phyloP scores from a whole-genome alignment of 2,113 vertebrate species.

The Ammodytes marinus region DNA sequence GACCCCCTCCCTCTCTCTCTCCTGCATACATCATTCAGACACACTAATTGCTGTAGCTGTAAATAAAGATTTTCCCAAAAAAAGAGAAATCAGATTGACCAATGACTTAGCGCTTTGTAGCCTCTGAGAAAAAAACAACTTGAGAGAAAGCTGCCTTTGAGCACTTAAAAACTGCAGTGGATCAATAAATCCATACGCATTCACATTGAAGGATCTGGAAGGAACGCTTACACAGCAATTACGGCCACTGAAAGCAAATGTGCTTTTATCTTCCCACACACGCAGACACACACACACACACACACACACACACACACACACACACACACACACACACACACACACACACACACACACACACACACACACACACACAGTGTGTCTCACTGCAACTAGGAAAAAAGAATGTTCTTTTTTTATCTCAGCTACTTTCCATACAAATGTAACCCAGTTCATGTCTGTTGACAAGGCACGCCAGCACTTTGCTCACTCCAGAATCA shows the following conservation, averaged over 20 bases:
- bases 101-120: constrained; percentile 15
- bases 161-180: constrained; percentile 53
- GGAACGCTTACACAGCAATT: constrained; percentile 61
- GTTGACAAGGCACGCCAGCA: neutral
- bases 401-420: constrained; percentile 34
- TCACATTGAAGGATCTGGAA: constrained; percentile 49
- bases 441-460: neutral
- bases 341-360: constrained; percentile 43
- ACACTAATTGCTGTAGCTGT: neutral
- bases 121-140: constrained; percentile 18
- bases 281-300: constrained; percentile 43
- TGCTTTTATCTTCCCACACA: constrained; percentile 52
- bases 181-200: constrained; percentile 68
- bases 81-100: constrained; percentile 5
- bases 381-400: constrained; percentile 33
- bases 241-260: constrained; percentile 43
- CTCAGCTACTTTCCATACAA: constrained; percentile 25
- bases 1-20: neutral
- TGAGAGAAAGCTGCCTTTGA: constrained; percentile 41
- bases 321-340: constrained; percentile 43
- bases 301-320: constrained; percentile 43
- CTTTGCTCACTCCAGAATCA: constrained; percentile 9
- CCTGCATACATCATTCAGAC: neutral
- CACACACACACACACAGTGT: constrained; percentile 28
- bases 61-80: constrained; percentile 16